phyloP scores from a whole-genome alignment of 2,113 vertebrate genomes.

The Pao palembangensis region DNA sequence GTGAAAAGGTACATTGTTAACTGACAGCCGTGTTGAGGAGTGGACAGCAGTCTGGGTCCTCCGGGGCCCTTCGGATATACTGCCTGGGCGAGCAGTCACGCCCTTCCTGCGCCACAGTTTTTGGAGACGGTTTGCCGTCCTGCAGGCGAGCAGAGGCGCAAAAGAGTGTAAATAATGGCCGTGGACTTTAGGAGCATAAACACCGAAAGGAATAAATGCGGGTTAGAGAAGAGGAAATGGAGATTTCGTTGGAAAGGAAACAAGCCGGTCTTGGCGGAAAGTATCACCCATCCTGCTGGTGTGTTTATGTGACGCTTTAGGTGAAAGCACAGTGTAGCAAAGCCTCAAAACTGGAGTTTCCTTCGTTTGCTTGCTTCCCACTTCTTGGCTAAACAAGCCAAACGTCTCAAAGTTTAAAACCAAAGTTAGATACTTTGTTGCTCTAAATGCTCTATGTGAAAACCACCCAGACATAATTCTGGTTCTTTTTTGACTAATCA shows the following conservation, averaged over 20 bases:
- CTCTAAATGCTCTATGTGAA: too few species aligned
- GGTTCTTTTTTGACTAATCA: not conserved
- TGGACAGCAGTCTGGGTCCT: conserved; percentile 13
- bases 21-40: not conserved
- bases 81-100: not conserved
- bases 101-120: not conserved
- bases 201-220: conserved; percentile 12
- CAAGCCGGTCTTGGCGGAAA: conserved; percentile 27
- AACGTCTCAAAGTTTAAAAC: conserved; percentile 23
- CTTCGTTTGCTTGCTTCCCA: too few species aligned
- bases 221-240: conserved; percentile 22
- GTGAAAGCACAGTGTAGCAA: too few species aligned
- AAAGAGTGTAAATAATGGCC: conserved; percentile 16
- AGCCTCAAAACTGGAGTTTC: too few species aligned
- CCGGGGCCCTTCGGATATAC: not conserved
- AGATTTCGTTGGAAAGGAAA: conserved; percentile 36
- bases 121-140: conserved; percentile 2
- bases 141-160: not conserved
- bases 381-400: conserved; percentile 4
- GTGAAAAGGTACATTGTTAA: too few species aligned
- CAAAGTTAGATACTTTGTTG: not conserved
- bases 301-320: conserved; percentile 26
- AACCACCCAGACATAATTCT: too few species aligned
- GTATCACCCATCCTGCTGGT: conserved; percentile 23
- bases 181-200: conserved; percentile 20